phyloP scores from a whole-genome alignment of 2,797 vertebrate species.

The Lutjanus argentimaculatus region DNA sequence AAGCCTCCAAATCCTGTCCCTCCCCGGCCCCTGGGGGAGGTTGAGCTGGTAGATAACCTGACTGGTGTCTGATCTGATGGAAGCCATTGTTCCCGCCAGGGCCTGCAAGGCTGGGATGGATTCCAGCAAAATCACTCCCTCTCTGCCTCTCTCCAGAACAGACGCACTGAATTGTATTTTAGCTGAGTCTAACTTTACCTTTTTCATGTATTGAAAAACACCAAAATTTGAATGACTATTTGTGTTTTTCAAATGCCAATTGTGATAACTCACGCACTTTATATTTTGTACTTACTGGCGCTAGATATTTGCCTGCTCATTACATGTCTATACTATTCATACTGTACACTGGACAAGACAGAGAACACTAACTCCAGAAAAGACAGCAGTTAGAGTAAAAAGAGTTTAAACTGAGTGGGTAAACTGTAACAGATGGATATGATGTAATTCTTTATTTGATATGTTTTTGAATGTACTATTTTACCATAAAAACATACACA shows the following conservation, averaged over 20 bases:
- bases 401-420: too few relatives aligned
- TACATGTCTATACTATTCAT: not conserved
- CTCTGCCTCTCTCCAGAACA: not conserved
- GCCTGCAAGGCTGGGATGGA: slow-evolving; percentile 32
- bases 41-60: slow-evolving; percentile 50
- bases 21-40: slow-evolving; percentile 42
- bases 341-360: not conserved
- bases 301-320: not conserved
- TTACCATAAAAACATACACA: too few relatives aligned
- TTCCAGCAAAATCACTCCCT: slow-evolving; percentile 36
- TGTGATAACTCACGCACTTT: not conserved
- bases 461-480: too few relatives aligned
- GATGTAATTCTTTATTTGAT: too few relatives aligned
- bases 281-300: too few relatives aligned
- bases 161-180: not conserved
- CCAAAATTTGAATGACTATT: not conserved
- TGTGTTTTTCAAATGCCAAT: slow-evolving; percentile 1
- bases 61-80: slow-evolving; percentile 39
- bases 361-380: too few relatives aligned
- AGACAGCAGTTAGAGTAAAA: too few relatives aligned
- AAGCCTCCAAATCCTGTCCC: slow-evolving; percentile 53
- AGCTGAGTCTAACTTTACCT: too few relatives aligned
- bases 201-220: not conserved
- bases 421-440: too few relatives aligned
- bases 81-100: slow-evolving; percentile 38